A percentile compares a stretch with the other conserved stretches of the same genome.
Evolutionary conservation across 1,140 invertebrate species (phyloP).

Genomic region (Streblospio benedicti): DNA sequence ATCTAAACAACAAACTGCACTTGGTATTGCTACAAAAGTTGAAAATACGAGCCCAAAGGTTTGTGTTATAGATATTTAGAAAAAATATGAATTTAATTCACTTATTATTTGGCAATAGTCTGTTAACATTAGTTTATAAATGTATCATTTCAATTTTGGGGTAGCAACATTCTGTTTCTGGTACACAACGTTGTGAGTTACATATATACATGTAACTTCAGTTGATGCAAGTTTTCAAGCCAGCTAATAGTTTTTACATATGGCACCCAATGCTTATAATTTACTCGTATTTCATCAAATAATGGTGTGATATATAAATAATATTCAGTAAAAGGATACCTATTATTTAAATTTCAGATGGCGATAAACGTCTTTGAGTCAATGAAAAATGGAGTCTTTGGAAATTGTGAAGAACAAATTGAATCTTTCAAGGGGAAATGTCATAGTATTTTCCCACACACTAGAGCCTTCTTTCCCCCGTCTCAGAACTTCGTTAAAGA

Average conservation of each 20-base stretch:
- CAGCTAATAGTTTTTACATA: background rate
- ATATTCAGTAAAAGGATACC: conserved; percentile 24
- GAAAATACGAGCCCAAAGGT: conserved; percentile 41
- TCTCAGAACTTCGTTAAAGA: no score
- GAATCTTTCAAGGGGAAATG: conserved; percentile 63
- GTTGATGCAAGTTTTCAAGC: conserved; percentile 1
- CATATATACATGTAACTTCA: background rate
- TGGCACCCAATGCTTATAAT: background rate
- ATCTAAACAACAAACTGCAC: conserved; percentile 53
- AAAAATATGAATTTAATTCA: background rate
- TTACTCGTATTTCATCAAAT: background rate
- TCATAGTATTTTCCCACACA: conserved; percentile 58
- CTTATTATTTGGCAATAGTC: background rate
- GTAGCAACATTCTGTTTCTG: background rate
- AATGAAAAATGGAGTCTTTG: conserved; percentile 68
- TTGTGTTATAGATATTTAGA: conserved; percentile 51
- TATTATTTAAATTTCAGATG: conserved; percentile 51
- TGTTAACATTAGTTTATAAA: background rate
- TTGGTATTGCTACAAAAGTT: conserved; percentile 57
- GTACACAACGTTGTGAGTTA: background rate
- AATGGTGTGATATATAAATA: conserved; percentile 24
- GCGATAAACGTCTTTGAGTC: conserved; percentile 69
- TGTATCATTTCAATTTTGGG: background rate
- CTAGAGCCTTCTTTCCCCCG: conserved; percentile 37
- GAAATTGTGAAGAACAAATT: conserved; percentile 58